phyloP scores from a whole-genome alignment of 2,113 vertebrate genomes.

The Athene cunicularia region DNA sequence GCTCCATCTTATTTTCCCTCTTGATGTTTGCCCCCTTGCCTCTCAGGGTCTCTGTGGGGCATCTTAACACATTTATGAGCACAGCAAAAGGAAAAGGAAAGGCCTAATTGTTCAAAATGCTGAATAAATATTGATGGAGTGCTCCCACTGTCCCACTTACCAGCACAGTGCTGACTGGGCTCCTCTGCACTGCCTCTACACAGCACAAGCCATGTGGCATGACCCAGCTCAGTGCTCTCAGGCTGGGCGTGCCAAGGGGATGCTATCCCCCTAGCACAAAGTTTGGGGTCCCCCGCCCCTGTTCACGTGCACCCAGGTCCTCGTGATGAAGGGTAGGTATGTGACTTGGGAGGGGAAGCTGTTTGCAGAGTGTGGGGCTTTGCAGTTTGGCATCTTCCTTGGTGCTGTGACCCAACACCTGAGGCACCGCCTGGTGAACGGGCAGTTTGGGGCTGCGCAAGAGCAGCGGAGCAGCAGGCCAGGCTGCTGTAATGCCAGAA shows the following conservation, averaged over 20 bases:
- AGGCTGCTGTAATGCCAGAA: neutral
- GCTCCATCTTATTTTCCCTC: neutral
- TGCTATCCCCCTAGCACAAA: neutral
- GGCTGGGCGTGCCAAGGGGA: accelerated
- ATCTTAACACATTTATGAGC: neutral
- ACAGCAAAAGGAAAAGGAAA: neutral
- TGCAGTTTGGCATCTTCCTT: neutral
- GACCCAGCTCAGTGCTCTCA: accelerated
- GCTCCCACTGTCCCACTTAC: neutral
- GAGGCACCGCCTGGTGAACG: neutral
- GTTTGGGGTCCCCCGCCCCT: neutral
- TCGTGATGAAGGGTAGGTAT: accelerated
- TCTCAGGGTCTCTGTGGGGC: neutral
- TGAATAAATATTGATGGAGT: neutral
- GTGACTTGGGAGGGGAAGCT: neutral
- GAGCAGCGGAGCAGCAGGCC: neutral
- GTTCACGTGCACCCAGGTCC: neutral
- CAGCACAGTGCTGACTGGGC: neutral
- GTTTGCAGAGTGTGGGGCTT: accelerated
- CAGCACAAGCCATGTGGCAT: neutral
- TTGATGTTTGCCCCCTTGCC: accelerated
- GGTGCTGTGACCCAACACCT: neutral
- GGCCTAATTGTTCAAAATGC: neutral
- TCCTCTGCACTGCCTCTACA: neutral
- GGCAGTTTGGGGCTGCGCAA: neutral